Conservation (phyloP, 2,113 vertebrate species). For the Collichthys lucidus region DNA sequence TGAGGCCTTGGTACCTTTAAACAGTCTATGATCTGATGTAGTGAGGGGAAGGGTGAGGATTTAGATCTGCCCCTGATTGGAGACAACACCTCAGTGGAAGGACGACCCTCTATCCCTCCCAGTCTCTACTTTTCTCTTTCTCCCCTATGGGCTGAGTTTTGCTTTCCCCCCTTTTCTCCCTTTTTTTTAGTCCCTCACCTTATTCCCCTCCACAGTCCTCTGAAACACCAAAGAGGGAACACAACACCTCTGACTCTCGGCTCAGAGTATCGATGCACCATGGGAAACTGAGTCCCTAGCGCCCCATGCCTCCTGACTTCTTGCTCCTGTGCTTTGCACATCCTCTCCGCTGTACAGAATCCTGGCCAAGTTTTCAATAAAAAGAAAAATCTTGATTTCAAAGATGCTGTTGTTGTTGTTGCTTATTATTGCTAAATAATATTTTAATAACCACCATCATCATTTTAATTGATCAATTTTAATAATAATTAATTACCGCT, state of each 20-base stretch:
- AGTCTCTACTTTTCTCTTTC: slow-evolving; percentile 82
- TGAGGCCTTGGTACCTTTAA: slow-evolving; percentile 65
- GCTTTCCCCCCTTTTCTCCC: slow-evolving; percentile 46
- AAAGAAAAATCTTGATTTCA: slow-evolving; percentile 81
- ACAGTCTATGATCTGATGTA: slow-evolving; percentile 45
- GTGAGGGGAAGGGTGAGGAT: slow-evolving; percentile 58
- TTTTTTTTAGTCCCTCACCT: slow-evolving; percentile 72
- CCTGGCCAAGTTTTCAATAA: slow-evolving; percentile 87
- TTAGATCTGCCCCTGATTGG: slow-evolving; percentile 41
- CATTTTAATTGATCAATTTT: too few relatives aligned
- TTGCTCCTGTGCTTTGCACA: slow-evolving; percentile 75
- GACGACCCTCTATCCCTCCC: slow-evolving; percentile 70
- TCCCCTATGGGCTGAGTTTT: slow-evolving; percentile 76
- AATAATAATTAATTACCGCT: too few relatives aligned
- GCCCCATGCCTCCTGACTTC: slow-evolving; percentile 57
- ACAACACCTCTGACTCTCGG: slow-evolving; percentile 69
- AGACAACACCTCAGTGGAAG: slow-evolving; percentile 61
- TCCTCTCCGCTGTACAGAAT: slow-evolving; percentile 83
- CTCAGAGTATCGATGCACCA: slow-evolving; percentile 76
- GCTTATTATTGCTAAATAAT: slow-evolving; percentile 27
- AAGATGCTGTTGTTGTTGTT: slow-evolving; percentile 54
- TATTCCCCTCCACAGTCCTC: slow-evolving; percentile 64
- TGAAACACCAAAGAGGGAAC: slow-evolving; percentile 67
- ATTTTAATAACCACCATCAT: too few relatives aligned
- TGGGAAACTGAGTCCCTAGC: slow-evolving; percentile 74